Base-by-base conservation (phyloP, 2,113 vertebrate species). In the Arvicanthis niloticus region DNA sequence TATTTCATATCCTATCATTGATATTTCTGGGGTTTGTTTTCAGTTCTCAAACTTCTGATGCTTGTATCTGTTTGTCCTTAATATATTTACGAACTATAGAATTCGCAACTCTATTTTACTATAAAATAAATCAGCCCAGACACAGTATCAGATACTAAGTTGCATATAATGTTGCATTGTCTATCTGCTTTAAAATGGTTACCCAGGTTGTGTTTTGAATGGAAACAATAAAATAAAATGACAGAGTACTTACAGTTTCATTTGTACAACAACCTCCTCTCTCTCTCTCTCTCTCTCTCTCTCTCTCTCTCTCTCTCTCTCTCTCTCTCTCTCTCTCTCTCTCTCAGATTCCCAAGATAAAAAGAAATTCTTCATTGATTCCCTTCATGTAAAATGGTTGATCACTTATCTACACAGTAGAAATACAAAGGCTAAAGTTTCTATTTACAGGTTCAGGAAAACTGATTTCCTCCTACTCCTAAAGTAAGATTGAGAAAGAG, bases 401-500 rank as follows among this genome's bases (percentile, higher is more conserved):
- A 97, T 97, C 95, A 96, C 97, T 98, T 97, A 97, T 98, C 98
- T 98, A 98, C 98, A 98, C 90, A 96, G 98, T 98, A 98, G 98
- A 98, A 98, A 98, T 88, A 95, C 96, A 98, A 98, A 95, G 97
- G 97, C 89, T 94, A 98, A 97, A 97, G 96, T 97, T 93, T 98
- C 90, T 97, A 97, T 98, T 94, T 96, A 97, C 96, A 97, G 92
- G 96, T 95, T 96, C 5, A 84, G 72, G 65, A 68, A 94, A 76
- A 85, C 10, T 7, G 40, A 91, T 78, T 91, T 65, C 72, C 77
- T 81, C 77, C 53, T 19, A 89, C 7, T 65, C 89, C 62, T 77
- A n/a, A 51, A 77, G 31, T 31, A 84, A 94, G 48, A 73, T 29
- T 58, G 24, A 26, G 21, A 42, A 17, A n/a, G 8, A 22, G 16